phyloP scores from a whole-genome alignment of 2,797 vertebrate species.

The Champsocephalus esox region DNA sequence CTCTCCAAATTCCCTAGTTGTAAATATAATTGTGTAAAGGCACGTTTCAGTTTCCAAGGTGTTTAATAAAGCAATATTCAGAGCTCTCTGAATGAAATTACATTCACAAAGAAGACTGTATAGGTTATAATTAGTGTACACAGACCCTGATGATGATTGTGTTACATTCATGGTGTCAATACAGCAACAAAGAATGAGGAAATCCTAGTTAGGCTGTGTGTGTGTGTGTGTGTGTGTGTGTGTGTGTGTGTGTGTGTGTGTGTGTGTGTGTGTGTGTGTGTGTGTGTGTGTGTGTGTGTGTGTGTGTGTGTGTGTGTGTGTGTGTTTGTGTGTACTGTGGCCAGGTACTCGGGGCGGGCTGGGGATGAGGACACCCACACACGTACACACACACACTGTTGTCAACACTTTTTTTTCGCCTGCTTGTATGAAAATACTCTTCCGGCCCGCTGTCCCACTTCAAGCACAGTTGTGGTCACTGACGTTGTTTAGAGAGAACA shows the following conservation, averaged over 20 bases:
- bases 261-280: not conserved
- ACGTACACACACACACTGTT: constrained; percentile 47
- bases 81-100: not conserved
- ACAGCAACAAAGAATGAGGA: constrained; percentile 64
- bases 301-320: too few relatives aligned
- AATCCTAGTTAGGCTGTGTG: constrained; percentile 70
- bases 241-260: constrained; percentile 1
- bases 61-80: not conserved
- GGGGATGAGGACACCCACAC: constrained; percentile 46
- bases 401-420: constrained; percentile 73
- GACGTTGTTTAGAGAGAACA: constrained; percentile 81
- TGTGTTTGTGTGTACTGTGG: constrained; percentile 38
- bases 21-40: not conserved
- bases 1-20: not conserved
- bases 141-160: constrained; percentile 37
- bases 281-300: too few relatives aligned
- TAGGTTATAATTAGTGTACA: constrained; percentile 46
- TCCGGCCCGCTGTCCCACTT: constrained; percentile 79
- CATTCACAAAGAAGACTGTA: constrained; percentile 23
- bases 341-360: constrained; percentile 61
- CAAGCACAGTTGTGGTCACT: constrained; percentile 81
- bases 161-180: constrained; percentile 58
- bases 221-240: constrained; percentile 68
- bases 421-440: constrained; percentile 71
- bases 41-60: not conserved